Percentiles rank a stretch among this genome's conserved stretches.
Evolutionary conservation across 2,888 invertebrate genomes (phyloP).

Genomic region (Leptinotarsa juncta): DNA sequence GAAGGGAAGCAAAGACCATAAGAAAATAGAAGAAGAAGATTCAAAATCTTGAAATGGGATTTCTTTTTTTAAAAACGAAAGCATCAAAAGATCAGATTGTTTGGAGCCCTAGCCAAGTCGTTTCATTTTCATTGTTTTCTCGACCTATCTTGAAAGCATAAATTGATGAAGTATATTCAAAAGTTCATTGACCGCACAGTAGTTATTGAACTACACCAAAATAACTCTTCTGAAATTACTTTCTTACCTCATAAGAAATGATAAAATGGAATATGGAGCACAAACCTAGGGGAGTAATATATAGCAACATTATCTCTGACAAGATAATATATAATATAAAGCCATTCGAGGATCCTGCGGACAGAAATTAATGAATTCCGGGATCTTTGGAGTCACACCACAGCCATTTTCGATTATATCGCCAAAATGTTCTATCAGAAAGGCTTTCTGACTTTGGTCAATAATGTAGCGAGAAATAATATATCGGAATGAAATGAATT

Average conservation of each 20-base stretch:
- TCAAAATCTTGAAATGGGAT: too few species aligned
- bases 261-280: slow-evolving; percentile 14
- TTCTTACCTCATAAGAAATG: not conserved
- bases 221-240: not conserved
- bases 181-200: too few species aligned
- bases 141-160: not conserved
- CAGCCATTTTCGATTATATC: slow-evolving; percentile 46
- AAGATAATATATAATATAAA: slow-evolving; percentile 34
- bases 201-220: not conserved
- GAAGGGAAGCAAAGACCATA: too few species aligned
- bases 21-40: too few species aligned
- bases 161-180: not conserved
- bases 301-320: slow-evolving; percentile 24
- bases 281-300: slow-evolving; percentile 24
- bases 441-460: slow-evolving; percentile 34
- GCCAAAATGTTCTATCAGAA: slow-evolving; percentile 43
- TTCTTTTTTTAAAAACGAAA: too few species aligned
- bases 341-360: slow-evolving; percentile 25
- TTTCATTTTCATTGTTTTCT: not conserved
- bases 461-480: not conserved
- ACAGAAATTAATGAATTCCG: slow-evolving; percentile 42
- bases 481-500: not conserved
- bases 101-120: too few species aligned
- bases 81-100: too few species aligned
- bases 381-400: slow-evolving; percentile 32